phyloP scores from a whole-genome alignment of 1,140 invertebrate species.

The Tetraneura akinire region DNA sequence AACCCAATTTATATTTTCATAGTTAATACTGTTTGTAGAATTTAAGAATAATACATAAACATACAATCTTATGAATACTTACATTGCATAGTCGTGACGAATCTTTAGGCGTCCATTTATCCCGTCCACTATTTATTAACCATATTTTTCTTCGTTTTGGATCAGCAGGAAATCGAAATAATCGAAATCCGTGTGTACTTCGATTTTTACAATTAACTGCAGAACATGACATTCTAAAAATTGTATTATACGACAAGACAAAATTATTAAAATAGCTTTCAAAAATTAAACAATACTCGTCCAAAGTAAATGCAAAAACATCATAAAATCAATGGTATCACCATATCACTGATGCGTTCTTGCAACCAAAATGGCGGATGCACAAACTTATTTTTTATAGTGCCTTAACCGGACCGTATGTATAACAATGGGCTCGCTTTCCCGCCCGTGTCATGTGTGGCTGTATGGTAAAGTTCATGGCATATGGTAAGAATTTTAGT shows the following conservation, averaged over 20 bases:
- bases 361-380: constrained; percentile 8
- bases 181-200: not conserved
- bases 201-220: constrained; percentile 27
- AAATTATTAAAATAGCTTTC: not conserved
- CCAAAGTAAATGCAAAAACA: too few species aligned
- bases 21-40: not conserved
- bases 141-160: constrained; percentile 25
- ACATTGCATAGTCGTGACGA: constrained; percentile 40
- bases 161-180: constrained; percentile 3
- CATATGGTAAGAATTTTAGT: too few species aligned
- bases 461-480: too few species aligned
- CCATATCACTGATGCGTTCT: not conserved
- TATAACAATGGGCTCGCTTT: too few species aligned
- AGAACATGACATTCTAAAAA: too few species aligned
- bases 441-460: too few species aligned
- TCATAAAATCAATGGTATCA: not conserved
- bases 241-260: too few species aligned
- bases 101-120: constrained; percentile 28
- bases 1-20: not conserved
- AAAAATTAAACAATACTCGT: not conserved
- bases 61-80: constrained; percentile 13
- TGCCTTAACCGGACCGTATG: too few species aligned
- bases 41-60: not conserved
- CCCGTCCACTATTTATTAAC: constrained; percentile 32
- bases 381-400: not conserved